These are phyloP conservation scores for Cheilosia impressa DNA, from an alignment of 2,888 invertebrate species.

Conservation along the genomic window DNA sequence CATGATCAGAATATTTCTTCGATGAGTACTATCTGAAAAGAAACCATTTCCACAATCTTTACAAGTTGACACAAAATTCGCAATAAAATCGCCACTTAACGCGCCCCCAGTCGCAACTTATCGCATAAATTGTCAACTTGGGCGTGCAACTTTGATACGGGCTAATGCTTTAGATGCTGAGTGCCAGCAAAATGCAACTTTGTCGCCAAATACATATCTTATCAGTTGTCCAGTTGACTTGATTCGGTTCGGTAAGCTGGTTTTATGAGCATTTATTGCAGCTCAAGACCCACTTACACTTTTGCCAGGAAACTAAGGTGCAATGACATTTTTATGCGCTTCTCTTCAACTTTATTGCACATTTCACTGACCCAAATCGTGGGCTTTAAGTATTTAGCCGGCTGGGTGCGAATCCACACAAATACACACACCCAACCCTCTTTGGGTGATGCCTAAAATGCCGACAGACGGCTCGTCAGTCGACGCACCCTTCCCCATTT, in stretches of 20 bases:
- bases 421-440: background rate
- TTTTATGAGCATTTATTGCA: conserved; percentile 14
- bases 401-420: background rate
- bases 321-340: conserved; percentile 45
- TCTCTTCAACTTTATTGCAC: conserved; percentile 41
- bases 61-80: background rate
- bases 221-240: conserved; percentile 22
- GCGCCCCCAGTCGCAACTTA: conserved; percentile 14
- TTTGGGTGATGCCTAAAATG: background rate
- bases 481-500: conserved; percentile 14
- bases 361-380: conserved; percentile 45
- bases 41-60: too few relatives aligned
- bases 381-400: background rate
- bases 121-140: conserved; percentile 43
- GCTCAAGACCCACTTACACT: conserved; percentile 23
- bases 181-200: conserved; percentile 21
- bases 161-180: conserved; percentile 5
- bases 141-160: conserved; percentile 35
- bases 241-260: conserved; percentile 25
- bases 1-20: background rate
- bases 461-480: background rate
- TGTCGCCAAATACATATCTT: conserved; percentile 33
- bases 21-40: too few relatives aligned
- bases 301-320: conserved; percentile 25
- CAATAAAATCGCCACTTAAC: background rate